A percentile compares a stretch with the other conserved stretches of the same genome.
phyloP scores from a whole-genome alignment of 2,797 vertebrate species.

The Ctenosaura bakeri region DNA sequence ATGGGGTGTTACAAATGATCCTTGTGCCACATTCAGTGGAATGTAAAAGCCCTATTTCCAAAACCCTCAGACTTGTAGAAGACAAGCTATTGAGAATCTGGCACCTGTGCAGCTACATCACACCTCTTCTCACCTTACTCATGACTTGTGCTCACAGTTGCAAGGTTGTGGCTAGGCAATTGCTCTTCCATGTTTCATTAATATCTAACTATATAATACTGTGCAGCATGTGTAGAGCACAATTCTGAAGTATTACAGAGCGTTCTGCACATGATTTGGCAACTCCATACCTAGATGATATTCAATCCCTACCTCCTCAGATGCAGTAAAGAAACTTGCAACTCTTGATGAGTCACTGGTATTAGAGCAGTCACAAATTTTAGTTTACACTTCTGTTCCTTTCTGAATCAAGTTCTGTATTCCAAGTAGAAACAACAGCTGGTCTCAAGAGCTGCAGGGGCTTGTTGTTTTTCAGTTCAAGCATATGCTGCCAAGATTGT shows the following conservation, averaged over 20 bases:
- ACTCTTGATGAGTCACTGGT: conserved; percentile 14
- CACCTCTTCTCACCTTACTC: too few relatives aligned
- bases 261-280: background rate
- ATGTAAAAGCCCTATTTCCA: too few relatives aligned
- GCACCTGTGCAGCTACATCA: too few relatives aligned
- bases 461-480: conserved; percentile 52
- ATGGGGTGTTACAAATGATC: too few relatives aligned
- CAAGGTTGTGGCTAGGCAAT: too few relatives aligned
- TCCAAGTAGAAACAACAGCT: conserved; percentile 46
- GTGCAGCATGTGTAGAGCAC: conserved; percentile 51
- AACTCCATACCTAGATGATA: background rate
- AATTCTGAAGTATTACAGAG: background rate
- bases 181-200: too few relatives aligned
- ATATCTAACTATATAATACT: conserved; percentile 25
- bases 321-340: conserved; percentile 38
- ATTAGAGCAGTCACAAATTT: conserved; percentile 34
- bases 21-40: too few relatives aligned
- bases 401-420: conserved; percentile 46
- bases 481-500: conserved; percentile 51
- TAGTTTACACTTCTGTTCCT: conserved; percentile 34
- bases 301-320: background rate
- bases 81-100: too few relatives aligned
- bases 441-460: conserved; percentile 41
- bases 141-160: too few relatives aligned
- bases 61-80: too few relatives aligned